Percentiles rank a stretch among this genome's conserved stretches.
These are phyloP conservation scores for Sus cebifrons DNA, from an alignment of 2,797 vertebrate species.

Conservation along the genomic window DNA sequence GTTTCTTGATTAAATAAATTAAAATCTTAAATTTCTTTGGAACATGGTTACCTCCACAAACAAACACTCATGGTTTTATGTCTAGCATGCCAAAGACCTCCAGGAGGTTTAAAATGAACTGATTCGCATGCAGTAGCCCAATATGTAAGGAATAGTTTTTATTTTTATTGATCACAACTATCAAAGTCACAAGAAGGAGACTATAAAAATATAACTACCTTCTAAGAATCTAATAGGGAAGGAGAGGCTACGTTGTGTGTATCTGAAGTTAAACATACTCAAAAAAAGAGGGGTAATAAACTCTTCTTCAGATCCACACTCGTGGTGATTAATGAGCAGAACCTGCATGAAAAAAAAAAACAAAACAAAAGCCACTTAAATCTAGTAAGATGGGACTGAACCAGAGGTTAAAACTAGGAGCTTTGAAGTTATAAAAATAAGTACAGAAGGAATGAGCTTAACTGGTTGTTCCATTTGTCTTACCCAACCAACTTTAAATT, in stretches of 20 bases:
- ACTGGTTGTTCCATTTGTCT: conserved; percentile 86
- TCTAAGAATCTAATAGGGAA: conserved; percentile 93
- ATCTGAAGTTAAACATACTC: conserved; percentile 94
- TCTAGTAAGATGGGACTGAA: conserved; percentile 92
- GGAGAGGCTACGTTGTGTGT: conserved; percentile 93
- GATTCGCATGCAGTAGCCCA: conserved; percentile 92
- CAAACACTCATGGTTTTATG: conserved; percentile 89
- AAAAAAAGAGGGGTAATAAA: conserved; percentile 94
- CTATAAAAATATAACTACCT: conserved; percentile 93
- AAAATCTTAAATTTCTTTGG: conserved; percentile 86
- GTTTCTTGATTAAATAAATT: conserved; percentile 82
- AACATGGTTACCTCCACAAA: conserved; percentile 92
- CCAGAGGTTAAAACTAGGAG: conserved; percentile 90
- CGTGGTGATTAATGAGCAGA: conserved; percentile 93
- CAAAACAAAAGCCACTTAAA: conserved; percentile 93
- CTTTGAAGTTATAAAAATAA: conserved; percentile 89
- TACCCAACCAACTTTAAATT: conserved; percentile 87
- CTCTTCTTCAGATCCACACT: conserved; percentile 94
- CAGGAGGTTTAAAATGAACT: conserved; percentile 92
- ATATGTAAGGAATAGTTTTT: conserved; percentile 89
- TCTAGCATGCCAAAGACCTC: conserved; percentile 92
- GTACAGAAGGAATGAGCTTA: conserved; percentile 88
- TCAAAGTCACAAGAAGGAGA: conserved; percentile 92
- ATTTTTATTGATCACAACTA: conserved; percentile 90
- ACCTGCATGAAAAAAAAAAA: conserved; percentile 93